Base-by-base conservation (phyloP, 37 sponge, comb jelly and placozoan species). In the Haliclona indistincta region DNA sequence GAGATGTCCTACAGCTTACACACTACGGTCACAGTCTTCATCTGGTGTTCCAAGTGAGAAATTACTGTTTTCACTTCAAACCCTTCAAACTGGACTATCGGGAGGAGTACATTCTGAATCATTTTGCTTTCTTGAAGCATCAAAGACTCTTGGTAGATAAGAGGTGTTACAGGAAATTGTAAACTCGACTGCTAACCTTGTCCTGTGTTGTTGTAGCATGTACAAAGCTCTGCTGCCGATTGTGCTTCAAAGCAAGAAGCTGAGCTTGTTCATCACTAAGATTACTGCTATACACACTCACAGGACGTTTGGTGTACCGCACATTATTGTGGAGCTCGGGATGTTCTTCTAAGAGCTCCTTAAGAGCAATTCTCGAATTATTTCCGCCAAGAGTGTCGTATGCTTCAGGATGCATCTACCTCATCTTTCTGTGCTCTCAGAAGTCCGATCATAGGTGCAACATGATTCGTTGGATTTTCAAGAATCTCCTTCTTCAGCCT, bases 341-440 rank as follows among this genome's bases (percentile, higher is more conserved):
- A 47, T 47, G 51, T 15, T 58, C 60, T 26, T 58, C n/a, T 11
- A 58, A 6, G 7, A 58, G 13, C 28, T 58, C 26, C 28, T 58
- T 20, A 7, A 58, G 25, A 25, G 60, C 60, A 7, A 25, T 6
- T 58, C 60, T 6, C n/a, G 60, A 58, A n/a, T 58, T 20, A 26
- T 58, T 58, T 6, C 60, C 60, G 6, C 60, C 60, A 58, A 58
- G 11, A 58, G 60, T 58, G 11, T 11, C 22, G n/a, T 58, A 58
- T 58, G 60, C 28, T 11, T 58, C 60, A 58, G 23, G 25, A 25
- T 58, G 60, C 22, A 58, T 6, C n/a, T 6, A 20, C 6, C 11
- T 11, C 25, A 25, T n/a, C 60, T 7, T n/a, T 26, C 7, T 7
- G 23, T 7, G 28, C 11, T 20, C n/a, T 8, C 7, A 58, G 26